Evolutionary conservation across 2,888 invertebrate genomes (phyloP).

Genomic region (Xestia xanthographa): DNA sequence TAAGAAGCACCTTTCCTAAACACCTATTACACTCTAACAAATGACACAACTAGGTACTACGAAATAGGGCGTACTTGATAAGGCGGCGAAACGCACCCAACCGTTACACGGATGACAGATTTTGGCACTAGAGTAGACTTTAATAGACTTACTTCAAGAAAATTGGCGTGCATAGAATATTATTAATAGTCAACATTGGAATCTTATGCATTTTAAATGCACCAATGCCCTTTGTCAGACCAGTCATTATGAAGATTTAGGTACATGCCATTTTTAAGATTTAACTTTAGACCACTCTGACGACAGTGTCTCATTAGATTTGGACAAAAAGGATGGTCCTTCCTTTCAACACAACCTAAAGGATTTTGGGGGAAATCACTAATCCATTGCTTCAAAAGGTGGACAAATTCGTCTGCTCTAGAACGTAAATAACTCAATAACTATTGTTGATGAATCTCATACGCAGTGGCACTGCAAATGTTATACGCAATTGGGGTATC

Average conservation of each 20-base stretch:
- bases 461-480: neutral
- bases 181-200: constrained; percentile 44
- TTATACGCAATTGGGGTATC: neutral
- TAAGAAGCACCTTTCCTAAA: neutral
- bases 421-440: neutral
- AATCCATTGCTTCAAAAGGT: neutral
- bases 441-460: neutral
- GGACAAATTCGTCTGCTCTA: neutral
- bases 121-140: constrained; percentile 39
- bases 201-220: constrained; percentile 24
- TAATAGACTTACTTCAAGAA: constrained; percentile 10
- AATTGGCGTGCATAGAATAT: constrained; percentile 43
- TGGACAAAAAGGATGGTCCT: neutral
- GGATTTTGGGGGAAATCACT: neutral
- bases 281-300: no score
- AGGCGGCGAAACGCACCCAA: neutral
- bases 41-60: constrained; percentile 14
- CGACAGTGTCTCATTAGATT: neutral
- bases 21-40: constrained; percentile 10
- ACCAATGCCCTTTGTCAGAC: neutral
- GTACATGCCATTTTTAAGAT: neutral
- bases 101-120: constrained; percentile 1
- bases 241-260: neutral
- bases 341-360: neutral
- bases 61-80: neutral